Conservation (phyloP, 2,113 vertebrate genomes). For the Siniperca chuatsi region DNA sequence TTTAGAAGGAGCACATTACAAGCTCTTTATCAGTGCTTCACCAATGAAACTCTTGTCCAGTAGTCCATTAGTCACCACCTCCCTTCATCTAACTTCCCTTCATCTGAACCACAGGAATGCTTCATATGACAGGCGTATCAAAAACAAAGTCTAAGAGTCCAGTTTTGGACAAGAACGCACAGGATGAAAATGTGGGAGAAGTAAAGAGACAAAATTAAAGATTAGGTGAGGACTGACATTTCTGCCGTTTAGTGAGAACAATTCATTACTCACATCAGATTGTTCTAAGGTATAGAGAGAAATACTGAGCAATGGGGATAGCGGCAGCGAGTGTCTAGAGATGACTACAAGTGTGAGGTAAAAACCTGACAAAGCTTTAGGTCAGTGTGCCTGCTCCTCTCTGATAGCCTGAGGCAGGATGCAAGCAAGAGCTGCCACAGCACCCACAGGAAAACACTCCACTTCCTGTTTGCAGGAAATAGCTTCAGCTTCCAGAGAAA, state of each 20-base stretch:
- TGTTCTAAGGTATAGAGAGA: slow-evolving; percentile 11
- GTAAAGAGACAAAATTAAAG: slow-evolving; percentile 25
- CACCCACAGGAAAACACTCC: slow-evolving; percentile 81
- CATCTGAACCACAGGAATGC: slow-evolving; percentile 58
- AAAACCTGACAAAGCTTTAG: slow-evolving; percentile 68
- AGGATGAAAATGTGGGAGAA: slow-evolving; percentile 21
- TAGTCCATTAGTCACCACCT: slow-evolving; percentile 52
- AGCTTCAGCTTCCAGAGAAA: slow-evolving; percentile 63
- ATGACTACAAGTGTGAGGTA: slow-evolving; percentile 40
- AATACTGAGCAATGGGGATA: slow-evolving; percentile 1
- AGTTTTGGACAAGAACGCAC: slow-evolving; percentile 27
- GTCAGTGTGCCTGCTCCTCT: slow-evolving; percentile 71
- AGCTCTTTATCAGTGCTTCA: slow-evolving; percentile 25
- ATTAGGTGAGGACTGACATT: slow-evolving; percentile 5
- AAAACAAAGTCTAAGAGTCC: slow-evolving; percentile 26
- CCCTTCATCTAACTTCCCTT: slow-evolving; percentile 28
- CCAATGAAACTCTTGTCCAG: slow-evolving; percentile 41
- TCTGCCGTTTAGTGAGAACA: slow-evolving; percentile 5
- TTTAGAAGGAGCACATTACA: slow-evolving; percentile 36
- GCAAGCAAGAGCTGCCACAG: slow-evolving; percentile 69
- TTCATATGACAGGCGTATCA: slow-evolving; percentile 52
- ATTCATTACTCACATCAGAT: slow-evolving; percentile 15
- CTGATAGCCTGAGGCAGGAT: slow-evolving; percentile 79
- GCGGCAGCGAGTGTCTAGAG: slow-evolving; percentile 14
- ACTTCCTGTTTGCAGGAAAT: slow-evolving; percentile 84